A percentile compares a stretch with the other conserved stretches of the same genome.
Conservation (phyloP, 2,797 vertebrate species). For the Artibeus lituratus region DNA sequence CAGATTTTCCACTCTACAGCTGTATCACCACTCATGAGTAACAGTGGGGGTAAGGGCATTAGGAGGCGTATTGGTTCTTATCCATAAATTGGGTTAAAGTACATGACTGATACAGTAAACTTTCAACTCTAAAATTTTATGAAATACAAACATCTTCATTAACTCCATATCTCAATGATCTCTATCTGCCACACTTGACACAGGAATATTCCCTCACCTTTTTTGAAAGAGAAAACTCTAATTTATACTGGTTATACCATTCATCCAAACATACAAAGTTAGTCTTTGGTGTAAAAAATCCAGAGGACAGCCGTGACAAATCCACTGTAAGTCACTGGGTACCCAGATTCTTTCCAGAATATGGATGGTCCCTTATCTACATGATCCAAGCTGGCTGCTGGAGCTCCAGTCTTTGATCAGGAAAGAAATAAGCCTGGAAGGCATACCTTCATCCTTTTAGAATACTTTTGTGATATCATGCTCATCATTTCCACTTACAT, state of each 20-base stretch:
- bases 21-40: neutral
- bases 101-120: neutral
- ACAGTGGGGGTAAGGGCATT: neutral
- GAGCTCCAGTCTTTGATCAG: neutral
- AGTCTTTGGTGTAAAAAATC: neutral
- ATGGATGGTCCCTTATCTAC: neutral
- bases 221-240: constrained; percentile 11
- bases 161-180: neutral
- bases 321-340: neutral
- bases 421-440: neutral
- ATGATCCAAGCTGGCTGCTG: neutral
- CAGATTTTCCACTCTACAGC: neutral
- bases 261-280: neutral
- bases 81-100: neutral
- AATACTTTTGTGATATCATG: neutral
- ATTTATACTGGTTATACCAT: constrained; percentile 7
- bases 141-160: constrained; percentile 25
- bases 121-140: neutral
- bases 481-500: neutral
- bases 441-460: neutral
- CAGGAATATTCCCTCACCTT: neutral
- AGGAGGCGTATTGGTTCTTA: neutral
- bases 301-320: neutral
- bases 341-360: neutral
- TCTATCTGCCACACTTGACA: neutral